Evolutionary conservation across 2,113 vertebrate genomes (phyloP).

Genomic region (Coregonus clupeaformis): DNA sequence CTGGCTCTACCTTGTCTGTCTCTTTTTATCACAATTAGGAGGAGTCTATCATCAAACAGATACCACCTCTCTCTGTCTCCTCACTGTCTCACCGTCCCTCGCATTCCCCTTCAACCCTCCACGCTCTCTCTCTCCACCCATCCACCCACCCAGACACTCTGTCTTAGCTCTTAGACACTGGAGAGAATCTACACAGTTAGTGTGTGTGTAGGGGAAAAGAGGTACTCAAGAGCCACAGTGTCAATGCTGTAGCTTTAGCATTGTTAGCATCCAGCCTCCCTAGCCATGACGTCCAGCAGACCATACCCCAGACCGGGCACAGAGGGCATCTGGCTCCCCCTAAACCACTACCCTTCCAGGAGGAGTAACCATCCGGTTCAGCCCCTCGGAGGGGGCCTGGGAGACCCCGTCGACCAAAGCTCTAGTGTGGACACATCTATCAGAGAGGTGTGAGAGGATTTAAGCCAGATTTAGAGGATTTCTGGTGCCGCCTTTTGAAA

Average conservation of each 20-base stretch:
- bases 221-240: no score
- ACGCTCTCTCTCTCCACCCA: no score
- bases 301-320: neutral
- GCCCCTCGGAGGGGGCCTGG: neutral
- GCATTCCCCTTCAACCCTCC: neutral
- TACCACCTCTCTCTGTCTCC: neutral
- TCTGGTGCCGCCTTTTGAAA: no score
- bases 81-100: neutral
- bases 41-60: neutral
- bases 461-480: neutral
- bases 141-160: neutral
- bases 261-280: neutral
- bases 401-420: neutral
- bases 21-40: neutral
- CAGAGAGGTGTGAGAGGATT: slow-evolving; percentile 2
- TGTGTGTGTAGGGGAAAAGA: no score
- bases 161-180: no score
- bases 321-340: slow-evolving; percentile 29
- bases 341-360: slow-evolving; percentile 43
- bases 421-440: neutral
- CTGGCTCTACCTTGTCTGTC: neutral
- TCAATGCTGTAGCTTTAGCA: neutral
- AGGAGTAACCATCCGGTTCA: slow-evolving; percentile 9
- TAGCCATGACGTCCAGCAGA: slow-evolving; percentile 5
- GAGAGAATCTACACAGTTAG: no score